A percentile compares a stretch with the other conserved stretches of the same genome.
These are phyloP conservation scores for Hesperia comma DNA, from an alignment of 2,888 invertebrate genomes.

Conservation along the genomic window DNA sequence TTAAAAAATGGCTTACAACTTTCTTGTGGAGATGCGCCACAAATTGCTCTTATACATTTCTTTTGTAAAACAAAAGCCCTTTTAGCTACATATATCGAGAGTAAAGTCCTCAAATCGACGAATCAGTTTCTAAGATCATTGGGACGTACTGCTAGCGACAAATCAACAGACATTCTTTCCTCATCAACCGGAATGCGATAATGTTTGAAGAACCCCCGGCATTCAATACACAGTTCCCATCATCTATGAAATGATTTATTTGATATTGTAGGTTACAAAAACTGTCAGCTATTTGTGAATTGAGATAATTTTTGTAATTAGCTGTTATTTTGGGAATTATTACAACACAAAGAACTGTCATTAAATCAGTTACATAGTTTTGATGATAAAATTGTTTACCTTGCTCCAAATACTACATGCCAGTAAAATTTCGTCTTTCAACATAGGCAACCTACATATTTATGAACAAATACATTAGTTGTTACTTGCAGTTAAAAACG, in stretches of 20 bases:
- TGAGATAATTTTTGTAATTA: constrained; percentile 3
- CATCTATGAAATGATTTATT: neutral
- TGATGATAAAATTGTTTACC: constrained; percentile 12
- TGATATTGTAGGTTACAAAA: constrained; percentile 10
- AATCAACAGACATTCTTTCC: neutral
- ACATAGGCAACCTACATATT: constrained; percentile 4
- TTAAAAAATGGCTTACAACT: no score
- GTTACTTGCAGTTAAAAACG: neutral
- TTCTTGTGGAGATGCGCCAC: no score
- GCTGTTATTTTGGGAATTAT: neutral
- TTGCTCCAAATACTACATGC: constrained; percentile 1
- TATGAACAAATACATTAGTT: neutral
- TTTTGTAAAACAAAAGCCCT: neutral
- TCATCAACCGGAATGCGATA: neutral
- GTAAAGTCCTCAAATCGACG: neutral
- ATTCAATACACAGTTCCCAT: neutral
- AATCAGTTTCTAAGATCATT: constrained; percentile 1
- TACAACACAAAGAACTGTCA: constrained; percentile 10
- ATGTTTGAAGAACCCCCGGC: neutral
- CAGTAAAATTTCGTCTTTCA: constrained; percentile 1
- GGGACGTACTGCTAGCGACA: neutral
- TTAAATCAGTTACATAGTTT: constrained; percentile 12
- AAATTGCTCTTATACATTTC: no score
- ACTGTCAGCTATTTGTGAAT: constrained; percentile 1
- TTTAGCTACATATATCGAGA: neutral